Conservation (phyloP, 2,888 invertebrate genomes). For the Dexiosoma caninum region DNA sequence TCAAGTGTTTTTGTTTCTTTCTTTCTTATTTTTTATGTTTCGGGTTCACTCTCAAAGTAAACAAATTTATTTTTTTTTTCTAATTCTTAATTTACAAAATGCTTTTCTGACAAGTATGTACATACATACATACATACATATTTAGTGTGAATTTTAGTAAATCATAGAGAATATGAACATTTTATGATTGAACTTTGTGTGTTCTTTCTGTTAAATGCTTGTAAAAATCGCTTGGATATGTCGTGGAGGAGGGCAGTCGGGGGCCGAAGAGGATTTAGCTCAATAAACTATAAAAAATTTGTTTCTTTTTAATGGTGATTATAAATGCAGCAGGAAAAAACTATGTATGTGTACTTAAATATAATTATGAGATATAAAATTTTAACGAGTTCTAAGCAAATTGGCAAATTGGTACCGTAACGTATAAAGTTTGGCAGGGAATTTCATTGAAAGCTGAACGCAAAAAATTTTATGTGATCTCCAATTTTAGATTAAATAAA, state of each 20-base stretch:
- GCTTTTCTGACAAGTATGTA: slow-evolving; percentile 7
- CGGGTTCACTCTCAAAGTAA: slow-evolving; percentile 27
- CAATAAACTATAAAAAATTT: slow-evolving; percentile 19
- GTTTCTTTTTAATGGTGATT: not conserved
- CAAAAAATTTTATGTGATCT: too few relatives aligned
- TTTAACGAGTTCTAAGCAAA: too few relatives aligned
- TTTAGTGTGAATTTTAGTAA: slow-evolving; percentile 15
- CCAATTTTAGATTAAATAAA: too few relatives aligned
- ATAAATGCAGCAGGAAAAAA: not conserved
- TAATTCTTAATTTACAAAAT: slow-evolving; percentile 12
- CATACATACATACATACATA: too few relatives aligned
- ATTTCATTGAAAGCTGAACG: too few relatives aligned
- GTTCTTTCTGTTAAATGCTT: not conserved
- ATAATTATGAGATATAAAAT: too few relatives aligned
- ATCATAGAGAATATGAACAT: slow-evolving; percentile 28
- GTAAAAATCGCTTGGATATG: not conserved
- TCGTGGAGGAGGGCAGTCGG: too few relatives aligned
- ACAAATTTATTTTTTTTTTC: slow-evolving; percentile 28
- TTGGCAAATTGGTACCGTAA: too few relatives aligned
- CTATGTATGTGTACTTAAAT: too few relatives aligned
- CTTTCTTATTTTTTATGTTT: too few relatives aligned
- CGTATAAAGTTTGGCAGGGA: too few relatives aligned
- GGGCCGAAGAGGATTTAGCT: not conserved
- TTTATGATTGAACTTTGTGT: slow-evolving; percentile 14
- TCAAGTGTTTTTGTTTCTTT: slow-evolving; percentile 5